Evolutionary conservation across 1,140 invertebrate species (phyloP).

Genomic region (Heliconius hermathena): DNA sequence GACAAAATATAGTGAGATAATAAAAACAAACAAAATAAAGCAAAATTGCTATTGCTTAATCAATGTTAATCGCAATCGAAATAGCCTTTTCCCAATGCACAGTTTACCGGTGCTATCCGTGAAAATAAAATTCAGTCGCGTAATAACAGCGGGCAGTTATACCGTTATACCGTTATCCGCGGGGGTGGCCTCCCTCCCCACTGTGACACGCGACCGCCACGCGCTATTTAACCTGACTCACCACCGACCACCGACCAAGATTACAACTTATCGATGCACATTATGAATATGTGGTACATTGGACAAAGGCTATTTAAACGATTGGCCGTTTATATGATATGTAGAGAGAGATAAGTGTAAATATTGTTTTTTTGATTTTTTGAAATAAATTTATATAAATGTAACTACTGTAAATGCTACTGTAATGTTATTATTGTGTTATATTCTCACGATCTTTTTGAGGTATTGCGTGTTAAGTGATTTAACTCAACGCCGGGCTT

Average conservation of each 20-base stretch:
- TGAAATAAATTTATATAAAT: not conserved
- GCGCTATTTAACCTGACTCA: slow-evolving; percentile 27
- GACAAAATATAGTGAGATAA: not conserved
- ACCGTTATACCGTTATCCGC: slow-evolving; percentile 32
- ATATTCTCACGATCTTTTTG: too few species aligned
- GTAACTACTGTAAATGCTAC: not conserved
- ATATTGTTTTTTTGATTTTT: too few species aligned
- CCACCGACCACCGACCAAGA: slow-evolving; percentile 26
- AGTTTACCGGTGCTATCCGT: slow-evolving; percentile 42
- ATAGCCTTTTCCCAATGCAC: slow-evolving; percentile 25
- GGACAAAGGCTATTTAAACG: not conserved
- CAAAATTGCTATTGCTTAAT: slow-evolving; percentile 40
- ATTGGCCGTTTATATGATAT: not conserved
- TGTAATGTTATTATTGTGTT: not conserved
- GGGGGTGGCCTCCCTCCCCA: not conserved
- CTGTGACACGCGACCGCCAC: slow-evolving; percentile 26
- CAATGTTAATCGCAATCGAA: slow-evolving; percentile 34
- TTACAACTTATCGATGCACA: slow-evolving; percentile 23
- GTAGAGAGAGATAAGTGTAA: too few species aligned
- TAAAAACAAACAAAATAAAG: slow-evolving; percentile 1
- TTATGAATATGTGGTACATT: not conserved
- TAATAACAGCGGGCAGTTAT: slow-evolving; percentile 41
- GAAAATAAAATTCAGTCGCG: slow-evolving; percentile 45
- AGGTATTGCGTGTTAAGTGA: too few species aligned
- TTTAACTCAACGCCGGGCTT: too few species aligned